phyloP scores from a whole-genome alignment of 2,797 vertebrate species.

The Fistularia tabacaria region DNA sequence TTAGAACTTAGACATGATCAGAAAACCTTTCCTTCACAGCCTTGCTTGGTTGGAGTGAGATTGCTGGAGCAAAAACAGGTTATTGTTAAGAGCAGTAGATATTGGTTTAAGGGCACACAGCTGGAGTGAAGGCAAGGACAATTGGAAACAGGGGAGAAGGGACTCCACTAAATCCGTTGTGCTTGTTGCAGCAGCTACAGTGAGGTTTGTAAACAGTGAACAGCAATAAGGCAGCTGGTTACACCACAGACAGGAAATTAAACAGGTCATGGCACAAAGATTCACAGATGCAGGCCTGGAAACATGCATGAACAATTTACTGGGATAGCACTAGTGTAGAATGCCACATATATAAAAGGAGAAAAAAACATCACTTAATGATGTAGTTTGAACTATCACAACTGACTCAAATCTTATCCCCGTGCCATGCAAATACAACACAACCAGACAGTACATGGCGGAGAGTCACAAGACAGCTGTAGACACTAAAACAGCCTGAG shows the following conservation, averaged over 20 bases:
- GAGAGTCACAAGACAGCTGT: slow-evolving; percentile 36
- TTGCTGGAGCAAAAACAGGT: slow-evolving; percentile 4
- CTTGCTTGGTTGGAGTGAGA: slow-evolving; percentile 22
- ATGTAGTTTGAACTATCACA: slow-evolving; percentile 13
- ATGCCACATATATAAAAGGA: slow-evolving; percentile 21
- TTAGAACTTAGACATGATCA: slow-evolving; percentile 18
- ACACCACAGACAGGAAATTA: slow-evolving; percentile 43
- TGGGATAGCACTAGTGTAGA: neutral
- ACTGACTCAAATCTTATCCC: slow-evolving; percentile 18
- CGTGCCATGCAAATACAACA: slow-evolving; percentile 46
- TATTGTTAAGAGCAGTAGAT: neutral
- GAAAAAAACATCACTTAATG: slow-evolving; percentile 18
- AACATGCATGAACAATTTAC: slow-evolving; percentile 34
- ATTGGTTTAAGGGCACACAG: slow-evolving; percentile 16
- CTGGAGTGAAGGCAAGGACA: slow-evolving; percentile 24
- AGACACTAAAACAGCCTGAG: slow-evolving; percentile 2
- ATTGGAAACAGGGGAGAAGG: slow-evolving; percentile 10
- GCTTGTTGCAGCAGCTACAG: slow-evolving; percentile 46
- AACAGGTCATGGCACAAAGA: slow-evolving; percentile 29
- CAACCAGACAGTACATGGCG: slow-evolving; percentile 18
- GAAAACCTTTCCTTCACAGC: slow-evolving; percentile 3
- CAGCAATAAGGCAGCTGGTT: slow-evolving; percentile 58
- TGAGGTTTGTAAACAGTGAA: slow-evolving; percentile 55
- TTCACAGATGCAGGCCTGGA: neutral
- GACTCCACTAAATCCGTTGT: slow-evolving; percentile 1